Evolutionary conservation across 2,113 vertebrate genomes (phyloP).

Genomic region (Trogon melanurus): DNA sequence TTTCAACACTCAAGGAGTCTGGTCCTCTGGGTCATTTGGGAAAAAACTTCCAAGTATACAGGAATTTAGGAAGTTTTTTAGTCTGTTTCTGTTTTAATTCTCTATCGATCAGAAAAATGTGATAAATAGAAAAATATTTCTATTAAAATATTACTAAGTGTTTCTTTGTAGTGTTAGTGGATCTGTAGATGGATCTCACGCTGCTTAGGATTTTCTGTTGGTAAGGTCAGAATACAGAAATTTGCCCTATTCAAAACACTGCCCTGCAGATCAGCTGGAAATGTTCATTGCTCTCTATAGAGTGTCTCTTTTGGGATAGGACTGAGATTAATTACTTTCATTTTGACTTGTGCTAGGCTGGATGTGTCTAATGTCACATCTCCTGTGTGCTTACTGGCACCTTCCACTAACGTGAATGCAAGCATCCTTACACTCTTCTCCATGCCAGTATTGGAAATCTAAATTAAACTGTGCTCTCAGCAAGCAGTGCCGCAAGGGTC

Average conservation of each 20-base stretch:
- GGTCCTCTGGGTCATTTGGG: neutral
- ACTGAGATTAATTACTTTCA: neutral
- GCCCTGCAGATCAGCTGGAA: neutral
- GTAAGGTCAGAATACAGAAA: neutral
- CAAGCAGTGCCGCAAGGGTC: neutral
- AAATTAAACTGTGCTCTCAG: neutral
- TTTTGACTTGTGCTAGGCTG: neutral
- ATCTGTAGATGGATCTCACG: neutral
- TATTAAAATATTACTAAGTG: neutral
- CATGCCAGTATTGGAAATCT: neutral
- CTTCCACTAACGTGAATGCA: neutral
- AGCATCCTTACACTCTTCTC: neutral
- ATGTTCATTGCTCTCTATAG: neutral
- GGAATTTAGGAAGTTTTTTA: neutral
- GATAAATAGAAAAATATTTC: neutral
- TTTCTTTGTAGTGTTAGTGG: neutral
- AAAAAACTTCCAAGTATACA: neutral
- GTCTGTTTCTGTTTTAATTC: neutral
- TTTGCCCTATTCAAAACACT: neutral
- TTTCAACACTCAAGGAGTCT: too few species aligned
- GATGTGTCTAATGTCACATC: neutral
- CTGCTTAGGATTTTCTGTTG: neutral
- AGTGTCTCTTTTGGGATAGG: neutral
- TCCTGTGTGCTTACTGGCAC: neutral
- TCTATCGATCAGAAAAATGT: neutral